phyloP scores from a whole-genome alignment of 2,888 invertebrate genomes.

The Venustoraphidia nigricollis region DNA sequence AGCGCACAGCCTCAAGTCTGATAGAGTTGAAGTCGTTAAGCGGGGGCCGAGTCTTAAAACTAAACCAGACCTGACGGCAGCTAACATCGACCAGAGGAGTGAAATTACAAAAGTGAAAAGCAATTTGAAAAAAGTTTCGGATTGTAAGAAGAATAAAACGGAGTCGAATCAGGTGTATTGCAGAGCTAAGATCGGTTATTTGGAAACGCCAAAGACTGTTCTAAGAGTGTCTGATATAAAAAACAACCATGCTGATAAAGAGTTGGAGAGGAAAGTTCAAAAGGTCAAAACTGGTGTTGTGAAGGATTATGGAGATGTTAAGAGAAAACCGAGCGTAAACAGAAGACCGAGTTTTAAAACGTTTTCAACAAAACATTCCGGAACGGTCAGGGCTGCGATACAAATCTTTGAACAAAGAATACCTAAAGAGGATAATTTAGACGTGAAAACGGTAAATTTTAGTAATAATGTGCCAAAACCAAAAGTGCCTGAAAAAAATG shows the following conservation, averaged over 20 bases:
- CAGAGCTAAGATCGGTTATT: slow-evolving; percentile 12
- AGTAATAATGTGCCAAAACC: slow-evolving; percentile 30
- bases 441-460: neutral
- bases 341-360: slow-evolving; percentile 28
- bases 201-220: slow-evolving; percentile 8
- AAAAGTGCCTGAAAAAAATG: slow-evolving; percentile 43
- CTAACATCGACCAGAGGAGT: neutral
- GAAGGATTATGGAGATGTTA: slow-evolving; percentile 8
- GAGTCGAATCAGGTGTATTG: slow-evolving; percentile 12
- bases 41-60: neutral
- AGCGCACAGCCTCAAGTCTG: slow-evolving; percentile 23
- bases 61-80: no score
- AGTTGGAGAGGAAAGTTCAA: slow-evolving; percentile 20
- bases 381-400: slow-evolving; percentile 23
- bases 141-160: slow-evolving; percentile 8
- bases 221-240: neutral
- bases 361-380: slow-evolving; percentile 16
- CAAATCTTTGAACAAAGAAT: slow-evolving; percentile 24
- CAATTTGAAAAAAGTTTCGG: slow-evolving; percentile 31
- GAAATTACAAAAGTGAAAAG: slow-evolving; percentile 28
- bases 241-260: neutral
- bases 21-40: neutral
- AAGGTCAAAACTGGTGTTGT: slow-evolving; percentile 17
- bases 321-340: slow-evolving; percentile 15
- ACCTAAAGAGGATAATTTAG: slow-evolving; percentile 11